Base-by-base conservation (phyloP, 2,888 invertebrate species). In the Xylota segnis region DNA sequence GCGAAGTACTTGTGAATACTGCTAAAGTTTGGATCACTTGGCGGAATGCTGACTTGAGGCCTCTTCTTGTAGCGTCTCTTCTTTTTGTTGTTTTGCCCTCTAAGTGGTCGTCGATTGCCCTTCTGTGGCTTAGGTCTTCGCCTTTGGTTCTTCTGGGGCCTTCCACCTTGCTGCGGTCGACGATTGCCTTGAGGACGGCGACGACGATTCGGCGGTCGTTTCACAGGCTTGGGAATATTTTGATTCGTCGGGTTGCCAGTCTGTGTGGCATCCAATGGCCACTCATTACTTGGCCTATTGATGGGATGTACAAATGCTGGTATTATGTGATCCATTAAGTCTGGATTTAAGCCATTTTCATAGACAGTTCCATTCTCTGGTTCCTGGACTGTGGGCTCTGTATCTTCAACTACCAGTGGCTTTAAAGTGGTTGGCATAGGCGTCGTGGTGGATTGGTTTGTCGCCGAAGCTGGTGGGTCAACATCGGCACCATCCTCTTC, bases 271-370 rank as follows among this genome's bases (percentile, higher is more conserved):
- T 76, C 43, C 27, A 84, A 37, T 5, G 75, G 71, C 86, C 86
- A 86, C 27, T 86, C 56, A 40, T 16, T 77, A 5, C 72, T 77
- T 10, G 86, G 86, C 10, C 82, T 58, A 34, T 82, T 23, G 14
- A 86, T 86, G 4, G 86, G 86, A 76, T 86, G 82, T 6, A 86
- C 63, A 77, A 77, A 86, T 9, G 72, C 56, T n/a, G 75, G 43
- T 27, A 72, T 82, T 1, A 72, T n/a, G 7, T 76, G 18, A 37
- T 81, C 66, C 3, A 37, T 5, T 1, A 43, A 6, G 3, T 82
- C 68, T 9, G 43, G 12, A 5, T 40, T 23, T 12, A 70, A 16
- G 5, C 14, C 56, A 7, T 27, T 43, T 12, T 83, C 34, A 14
- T 10, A 14, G 23, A 63, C n/a, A 2, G 63, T 56, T 43, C 52